phyloP scores from a whole-genome alignment of 2,888 invertebrate genomes.

The Dicranocentrus wangi region DNA sequence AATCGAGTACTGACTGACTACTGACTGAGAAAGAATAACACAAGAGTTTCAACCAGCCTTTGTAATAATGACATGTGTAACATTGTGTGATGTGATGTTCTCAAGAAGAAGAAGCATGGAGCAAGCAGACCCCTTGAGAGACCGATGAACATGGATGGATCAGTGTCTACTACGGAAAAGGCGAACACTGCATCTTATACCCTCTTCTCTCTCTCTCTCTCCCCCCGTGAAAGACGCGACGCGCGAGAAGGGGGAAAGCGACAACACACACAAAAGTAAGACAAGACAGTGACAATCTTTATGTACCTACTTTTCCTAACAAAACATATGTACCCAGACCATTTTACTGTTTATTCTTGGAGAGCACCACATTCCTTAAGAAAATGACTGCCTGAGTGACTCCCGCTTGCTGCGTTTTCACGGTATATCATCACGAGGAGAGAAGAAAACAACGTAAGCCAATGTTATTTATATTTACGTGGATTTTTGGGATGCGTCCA shows the following conservation, averaged over 20 bases:
- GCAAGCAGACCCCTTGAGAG: conserved; percentile 49
- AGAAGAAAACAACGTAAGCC: neutral
- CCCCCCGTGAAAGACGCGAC: neutral
- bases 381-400: neutral
- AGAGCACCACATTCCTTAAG: neutral
- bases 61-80: conserved; percentile 2
- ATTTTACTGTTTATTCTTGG: conserved; percentile 13
- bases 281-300: conserved; percentile 33
- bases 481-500: conserved; percentile 28
- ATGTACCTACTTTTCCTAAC: neutral
- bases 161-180: too few species aligned
- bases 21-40: conserved; percentile 25
- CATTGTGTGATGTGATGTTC: conserved; percentile 18
- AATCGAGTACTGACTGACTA: too few species aligned
- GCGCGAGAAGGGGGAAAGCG: conserved; percentile 1
- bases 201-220: conserved; percentile 13
- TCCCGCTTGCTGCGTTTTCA: too few species aligned
- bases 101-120: neutral
- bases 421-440: neutral
- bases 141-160: neutral
- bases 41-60: conserved; percentile 6
- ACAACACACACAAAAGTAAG: conserved; percentile 18
- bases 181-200: conserved; percentile 13
- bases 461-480: conserved; percentile 19
- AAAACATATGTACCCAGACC: conserved; percentile 5